Evolutionary conservation across 2,113 vertebrate species (phyloP), one percentile per base, ranked within the genome.

Genomic region (Cyanoderma ruficeps): DNA sequence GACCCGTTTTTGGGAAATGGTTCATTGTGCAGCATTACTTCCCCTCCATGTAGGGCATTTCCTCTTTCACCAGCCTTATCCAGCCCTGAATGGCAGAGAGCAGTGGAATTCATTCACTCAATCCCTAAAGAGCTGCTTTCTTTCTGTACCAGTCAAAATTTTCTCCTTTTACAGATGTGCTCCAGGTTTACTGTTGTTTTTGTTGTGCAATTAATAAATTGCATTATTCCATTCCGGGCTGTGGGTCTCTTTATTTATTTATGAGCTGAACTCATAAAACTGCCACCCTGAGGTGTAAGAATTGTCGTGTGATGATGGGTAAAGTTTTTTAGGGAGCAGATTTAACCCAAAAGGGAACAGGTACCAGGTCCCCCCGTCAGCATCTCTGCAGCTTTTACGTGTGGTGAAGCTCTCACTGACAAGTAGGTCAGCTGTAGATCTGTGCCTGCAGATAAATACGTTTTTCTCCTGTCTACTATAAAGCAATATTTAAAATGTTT

Each of bases 161-260:
- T 17, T 28, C 63, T 60, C 59, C 30, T 41, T 81, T 59, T 27
- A 31, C 7, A 7, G 16, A 6, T 0, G 52, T 11, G 31, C 33
- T 61, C 4, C 16, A 60, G 68, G 57, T 90, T 92, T 75, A n/a
- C 77, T 83, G 49, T 19, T 80, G 46, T 20, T 53, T 80, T 92
- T 70, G n/a, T 44, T 31, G 37, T 44, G 63, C 93, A 76, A 25
- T 83, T 63, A 98, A 97, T 98, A 98, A 98, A 98, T 41, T 69
- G 63, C 82, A 92, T 96, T 87, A 37, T 46, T 71, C 52, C 70
- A 12, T 64, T 70, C 87, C 47, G 64, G 83, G 25, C 86, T 93
- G 14, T 56, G 74, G 47, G 37, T 94, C 82, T 52, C 21, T 89
- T 80, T 81, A 5, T 92, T 67, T n/a, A n/a, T n/a, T n/a, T n/a